These are phyloP conservation scores for Kuschelorhynchus macadamiae DNA, from an alignment of 2,888 invertebrate genomes.

Conservation along the genomic window DNA sequence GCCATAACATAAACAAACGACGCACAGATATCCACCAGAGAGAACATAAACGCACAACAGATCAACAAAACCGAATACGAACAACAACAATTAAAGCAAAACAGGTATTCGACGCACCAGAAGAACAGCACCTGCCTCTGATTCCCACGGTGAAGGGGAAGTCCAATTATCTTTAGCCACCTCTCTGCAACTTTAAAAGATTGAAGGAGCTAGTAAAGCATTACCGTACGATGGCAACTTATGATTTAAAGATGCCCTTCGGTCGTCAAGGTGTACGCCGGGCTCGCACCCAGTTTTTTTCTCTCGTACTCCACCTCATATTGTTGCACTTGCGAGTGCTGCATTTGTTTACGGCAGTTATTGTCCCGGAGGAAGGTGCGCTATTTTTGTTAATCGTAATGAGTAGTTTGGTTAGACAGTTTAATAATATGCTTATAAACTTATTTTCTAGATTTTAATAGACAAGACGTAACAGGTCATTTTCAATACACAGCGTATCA, in stretches of 20 bases:
- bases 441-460: no score
- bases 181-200: constrained; percentile 55
- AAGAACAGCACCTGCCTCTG: constrained; percentile 63
- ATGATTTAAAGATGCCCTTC: constrained; percentile 37
- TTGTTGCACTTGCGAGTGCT: no score
- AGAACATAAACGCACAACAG: constrained; percentile 20
- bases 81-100: constrained; percentile 31
- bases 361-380: no score
- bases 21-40: constrained; percentile 25
- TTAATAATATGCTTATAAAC: no score
- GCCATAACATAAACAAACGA: constrained; percentile 35
- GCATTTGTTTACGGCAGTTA: no score
- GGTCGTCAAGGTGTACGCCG: constrained; percentile 18
- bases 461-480: no score
- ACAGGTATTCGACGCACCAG: constrained; percentile 36
- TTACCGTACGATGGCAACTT: constrained; percentile 33
- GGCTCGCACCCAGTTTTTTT: background rate
- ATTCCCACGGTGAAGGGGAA: constrained; percentile 69
- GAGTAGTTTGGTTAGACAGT: no score
- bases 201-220: constrained; percentile 40
- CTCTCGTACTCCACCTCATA: no score
- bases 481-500: no score
- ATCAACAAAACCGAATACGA: constrained; percentile 21
- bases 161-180: constrained; percentile 67
- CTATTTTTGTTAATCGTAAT: no score